Conservation (phyloP, 2,113 vertebrate genomes). For the Condylura cristata region DNA sequence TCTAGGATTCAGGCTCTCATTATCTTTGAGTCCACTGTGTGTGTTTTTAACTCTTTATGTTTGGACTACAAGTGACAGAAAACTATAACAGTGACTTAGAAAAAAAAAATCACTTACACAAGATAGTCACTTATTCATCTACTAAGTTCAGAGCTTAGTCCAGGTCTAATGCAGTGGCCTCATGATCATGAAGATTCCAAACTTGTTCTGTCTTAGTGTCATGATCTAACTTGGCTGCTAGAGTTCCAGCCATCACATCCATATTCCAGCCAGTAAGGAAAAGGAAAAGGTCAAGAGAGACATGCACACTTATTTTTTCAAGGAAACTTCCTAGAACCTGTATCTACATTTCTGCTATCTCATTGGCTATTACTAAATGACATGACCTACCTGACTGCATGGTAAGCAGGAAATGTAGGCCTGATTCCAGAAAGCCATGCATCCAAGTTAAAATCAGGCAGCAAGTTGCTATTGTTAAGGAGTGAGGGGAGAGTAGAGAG, state of each 20-base stretch:
- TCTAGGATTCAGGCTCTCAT: neutral
- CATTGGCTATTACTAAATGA: neutral
- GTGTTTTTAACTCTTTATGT: neutral
- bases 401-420: neutral
- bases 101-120: neutral
- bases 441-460: neutral
- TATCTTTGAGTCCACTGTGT: neutral
- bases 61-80: neutral
- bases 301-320: neutral
- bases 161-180: neutral
- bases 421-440: neutral
- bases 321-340: neutral
- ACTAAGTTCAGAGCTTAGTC: neutral
- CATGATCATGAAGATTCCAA: neutral
- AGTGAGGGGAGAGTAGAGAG: neutral
- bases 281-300: neutral
- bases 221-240: neutral
- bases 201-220: neutral
- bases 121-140: neutral
- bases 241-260: conserved; percentile 25
- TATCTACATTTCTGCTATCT: neutral
- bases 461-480: neutral
- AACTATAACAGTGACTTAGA: neutral
- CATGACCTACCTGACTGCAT: neutral
- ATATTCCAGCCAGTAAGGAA: neutral